Conservation (phyloP, 2,888 invertebrate species). For the Lepidochitona cinerea region DNA sequence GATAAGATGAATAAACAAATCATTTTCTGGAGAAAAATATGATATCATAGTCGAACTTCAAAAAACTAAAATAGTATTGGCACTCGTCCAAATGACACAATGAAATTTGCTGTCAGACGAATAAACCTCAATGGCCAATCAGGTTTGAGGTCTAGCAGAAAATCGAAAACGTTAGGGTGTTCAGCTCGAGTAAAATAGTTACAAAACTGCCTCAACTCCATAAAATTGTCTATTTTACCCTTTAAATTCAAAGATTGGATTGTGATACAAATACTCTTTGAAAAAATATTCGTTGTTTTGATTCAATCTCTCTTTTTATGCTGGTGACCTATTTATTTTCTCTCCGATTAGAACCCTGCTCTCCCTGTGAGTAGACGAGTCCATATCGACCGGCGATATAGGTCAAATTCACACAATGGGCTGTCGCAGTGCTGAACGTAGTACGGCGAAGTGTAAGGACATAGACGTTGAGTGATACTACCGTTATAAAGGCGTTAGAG, state of each 20-base stretch:
- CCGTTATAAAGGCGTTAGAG: background rate
- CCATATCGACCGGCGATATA: background rate
- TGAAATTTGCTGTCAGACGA: background rate
- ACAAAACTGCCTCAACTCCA: too few species aligned
- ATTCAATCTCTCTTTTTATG: too few species aligned
- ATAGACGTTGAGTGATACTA: background rate
- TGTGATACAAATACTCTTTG: too few species aligned
- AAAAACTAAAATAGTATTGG: too few species aligned
- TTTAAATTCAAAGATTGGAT: too few species aligned
- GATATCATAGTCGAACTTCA: too few species aligned
- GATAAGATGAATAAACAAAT: too few species aligned
- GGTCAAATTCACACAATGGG: background rate
- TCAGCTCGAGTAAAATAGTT: too few species aligned
- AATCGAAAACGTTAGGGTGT: background rate
- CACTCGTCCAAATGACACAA: background rate
- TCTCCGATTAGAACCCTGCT: background rate
- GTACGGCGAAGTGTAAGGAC: background rate
- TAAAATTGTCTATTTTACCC: too few species aligned
- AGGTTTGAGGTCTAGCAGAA: background rate
- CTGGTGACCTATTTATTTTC: background rate
- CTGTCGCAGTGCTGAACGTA: background rate
- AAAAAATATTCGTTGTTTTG: too few species aligned
- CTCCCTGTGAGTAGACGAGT: background rate
- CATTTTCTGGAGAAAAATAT: too few species aligned
- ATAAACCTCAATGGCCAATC: conserved; percentile 3